Percentiles rank a stretch among this genome's conserved stretches.
These are phyloP conservation scores for Triplophysa yarkandensis DNA, from an alignment of 2,797 vertebrate genomes.

Conservation along the genomic window DNA sequence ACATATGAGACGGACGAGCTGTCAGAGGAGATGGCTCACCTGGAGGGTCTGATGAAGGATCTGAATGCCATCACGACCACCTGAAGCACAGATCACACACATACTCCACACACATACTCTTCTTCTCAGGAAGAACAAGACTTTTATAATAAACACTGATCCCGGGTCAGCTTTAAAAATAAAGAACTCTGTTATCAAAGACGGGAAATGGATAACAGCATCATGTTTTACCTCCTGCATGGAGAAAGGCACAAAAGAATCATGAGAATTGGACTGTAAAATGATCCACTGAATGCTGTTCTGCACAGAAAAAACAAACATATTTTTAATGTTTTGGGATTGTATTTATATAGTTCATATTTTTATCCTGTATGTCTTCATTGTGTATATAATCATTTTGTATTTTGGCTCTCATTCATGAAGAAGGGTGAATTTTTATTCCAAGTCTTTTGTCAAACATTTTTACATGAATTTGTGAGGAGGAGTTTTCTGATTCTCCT, in stretches of 20 bases:
- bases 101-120: constrained; percentile 58
- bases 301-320: background rate
- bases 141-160: constrained; percentile 40
- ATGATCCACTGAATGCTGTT: background rate
- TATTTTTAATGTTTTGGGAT: constrained; percentile 8
- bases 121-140: constrained; percentile 78
- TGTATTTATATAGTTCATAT: constrained; percentile 17
- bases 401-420: constrained; percentile 23
- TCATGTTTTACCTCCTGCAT: constrained; percentile 69
- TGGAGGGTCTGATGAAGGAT: constrained; percentile 99
- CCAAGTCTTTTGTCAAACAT: background rate
- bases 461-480: background rate
- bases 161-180: constrained; percentile 31
- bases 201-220: constrained; percentile 58
- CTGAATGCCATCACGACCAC: constrained; percentile 98
- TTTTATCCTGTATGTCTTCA: constrained; percentile 14
- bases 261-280: constrained; percentile 5
- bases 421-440: background rate
- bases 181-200: constrained; percentile 63
- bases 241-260: constrained; percentile 68
- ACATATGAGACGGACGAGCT: constrained; percentile 96
- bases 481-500: too few relatives aligned
- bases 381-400: constrained; percentile 36
- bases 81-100: constrained; percentile 67
- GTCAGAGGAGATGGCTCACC: constrained; percentile 99